Percentiles rank a stretch among this genome's conserved stretches.
Conservation (phyloP, 2,888 invertebrate genomes). For the Rhaphigaster nebulosa region DNA sequence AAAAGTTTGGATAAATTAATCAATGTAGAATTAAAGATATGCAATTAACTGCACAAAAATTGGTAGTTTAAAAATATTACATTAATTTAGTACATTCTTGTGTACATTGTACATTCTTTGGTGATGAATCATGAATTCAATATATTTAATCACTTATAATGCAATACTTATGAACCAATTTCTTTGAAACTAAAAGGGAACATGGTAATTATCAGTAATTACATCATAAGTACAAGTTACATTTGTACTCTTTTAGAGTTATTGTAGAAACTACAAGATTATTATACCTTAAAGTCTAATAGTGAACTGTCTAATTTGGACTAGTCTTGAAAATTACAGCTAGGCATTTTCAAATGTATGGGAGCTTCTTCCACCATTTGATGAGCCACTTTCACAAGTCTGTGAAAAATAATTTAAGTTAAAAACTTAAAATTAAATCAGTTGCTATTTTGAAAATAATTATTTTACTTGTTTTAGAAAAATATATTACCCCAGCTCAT, state of each 20-base stretch:
- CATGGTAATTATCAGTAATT: conserved; percentile 33
- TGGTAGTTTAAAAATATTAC: conserved; percentile 11
- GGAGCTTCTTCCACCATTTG: conserved; percentile 63
- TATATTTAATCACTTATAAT: conserved; percentile 46
- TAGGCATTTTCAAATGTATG: conserved; percentile 53
- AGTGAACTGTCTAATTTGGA: conserved; percentile 57
- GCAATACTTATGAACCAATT: conserved; percentile 41
- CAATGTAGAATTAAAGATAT: conserved; percentile 33
- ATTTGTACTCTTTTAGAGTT: conserved; percentile 52
- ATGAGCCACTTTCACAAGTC: conserved; percentile 69
- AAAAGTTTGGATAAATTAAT: conserved; percentile 32
- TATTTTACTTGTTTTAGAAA: no score
- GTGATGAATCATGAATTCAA: conserved; percentile 42
- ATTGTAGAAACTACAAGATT: conserved; percentile 51
- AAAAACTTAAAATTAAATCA: not conserved
- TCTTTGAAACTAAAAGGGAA: conserved; percentile 16
- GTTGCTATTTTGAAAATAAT: not conserved
- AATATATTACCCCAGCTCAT: no score
- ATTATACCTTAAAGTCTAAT: conserved; percentile 54
- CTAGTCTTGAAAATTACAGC: conserved; percentile 52
- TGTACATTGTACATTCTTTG: conserved; percentile 46
- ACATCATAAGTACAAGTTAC: conserved; percentile 44
- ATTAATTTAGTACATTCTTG: conserved; percentile 22
- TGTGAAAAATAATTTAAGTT: conserved; percentile 65
- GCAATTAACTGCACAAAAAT: conserved; percentile 10